Conservation (phyloP, 2,888 invertebrate genomes). For the Harpalus rubripes region DNA sequence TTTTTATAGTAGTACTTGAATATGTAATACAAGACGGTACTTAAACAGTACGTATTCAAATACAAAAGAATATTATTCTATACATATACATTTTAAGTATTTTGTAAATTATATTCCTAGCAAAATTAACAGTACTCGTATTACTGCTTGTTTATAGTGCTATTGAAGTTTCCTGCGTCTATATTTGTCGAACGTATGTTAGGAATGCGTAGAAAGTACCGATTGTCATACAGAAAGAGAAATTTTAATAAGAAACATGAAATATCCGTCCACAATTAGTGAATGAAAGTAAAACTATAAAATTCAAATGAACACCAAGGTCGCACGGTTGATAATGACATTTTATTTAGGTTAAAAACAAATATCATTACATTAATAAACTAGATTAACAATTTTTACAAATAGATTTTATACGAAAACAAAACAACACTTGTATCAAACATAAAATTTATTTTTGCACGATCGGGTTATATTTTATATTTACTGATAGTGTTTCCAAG, state of each 20-base stretch:
- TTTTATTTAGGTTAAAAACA: slow-evolving; percentile 5
- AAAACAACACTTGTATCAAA: no score
- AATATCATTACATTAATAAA: neutral
- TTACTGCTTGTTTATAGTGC: neutral
- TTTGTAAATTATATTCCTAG: neutral
- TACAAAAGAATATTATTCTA: no score
- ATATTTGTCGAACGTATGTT: neutral
- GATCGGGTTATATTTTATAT: no score
- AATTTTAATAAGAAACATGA: neutral
- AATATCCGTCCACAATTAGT: neutral
- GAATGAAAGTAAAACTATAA: neutral
- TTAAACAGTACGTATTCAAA: no score
- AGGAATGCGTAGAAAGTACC: neutral
- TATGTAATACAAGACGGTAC: no score
- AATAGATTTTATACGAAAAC: neutral
- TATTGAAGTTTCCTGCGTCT: neutral
- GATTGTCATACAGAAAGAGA: neutral
- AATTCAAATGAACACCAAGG: neutral
- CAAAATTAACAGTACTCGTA: neutral
- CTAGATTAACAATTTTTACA: neutral
- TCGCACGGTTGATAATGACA: neutral
- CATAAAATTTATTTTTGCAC: no score
- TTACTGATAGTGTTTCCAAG: no score
- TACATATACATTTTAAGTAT: neutral
- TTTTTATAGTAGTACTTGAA: no score